Base-by-base conservation (phyloP, 1,140 invertebrate species). In the Scaptodrosophila lebanonensis region DNA sequence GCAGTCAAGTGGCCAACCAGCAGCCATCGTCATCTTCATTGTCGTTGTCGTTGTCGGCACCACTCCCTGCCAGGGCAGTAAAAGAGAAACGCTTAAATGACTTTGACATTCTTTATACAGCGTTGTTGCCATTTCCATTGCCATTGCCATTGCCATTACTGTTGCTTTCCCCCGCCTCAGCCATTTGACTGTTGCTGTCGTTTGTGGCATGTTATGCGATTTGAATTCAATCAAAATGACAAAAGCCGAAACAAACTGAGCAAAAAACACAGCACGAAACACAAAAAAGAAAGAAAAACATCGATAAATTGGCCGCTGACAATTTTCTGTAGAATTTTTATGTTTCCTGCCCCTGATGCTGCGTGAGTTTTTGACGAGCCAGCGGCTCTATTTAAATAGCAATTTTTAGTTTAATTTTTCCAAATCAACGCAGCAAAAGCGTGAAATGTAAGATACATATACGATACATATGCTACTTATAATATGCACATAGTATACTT, bases 221-320 rank as follows among this genome's bases (percentile, higher is more conserved):
- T 85, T 84, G 83, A 85, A 85, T 85, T 85, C 83, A 85, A 85
- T 85, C 83, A 84, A 85, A 77, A 70, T 54, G 66, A 77, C 66
- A 15, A 60, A 64, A n/a, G n/a, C n/a, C n/a, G n/a, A n/a, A n/a
- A n/a, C n/a, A n/a, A n/a, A n/a, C n/a, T n/a, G n/a, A n/a, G n/a
- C n/a, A n/a, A n/a, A 9, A 29, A 29, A 29, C 9, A 29, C 27
- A 6, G 9, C 5, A 29, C 27, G 27, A 5, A 49, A 13, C 45
- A 36, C 8, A 27, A 36, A 39, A 49, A 52, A 56, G 38, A 59
- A 59, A 67, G 62, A 61, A 58, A 39, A 65, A 65, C 73, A 65
- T 60, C 53, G 65, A 67, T 82, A 82, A 75, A 82, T 82, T 82
- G 75, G 69, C 69, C 66, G 54, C 75, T 69, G 56, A 49, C 71